Percentiles rank a stretch among this genome's conserved stretches.
Conservation (phyloP, 2,113 vertebrate genomes). For the Lagopus leucura region DNA sequence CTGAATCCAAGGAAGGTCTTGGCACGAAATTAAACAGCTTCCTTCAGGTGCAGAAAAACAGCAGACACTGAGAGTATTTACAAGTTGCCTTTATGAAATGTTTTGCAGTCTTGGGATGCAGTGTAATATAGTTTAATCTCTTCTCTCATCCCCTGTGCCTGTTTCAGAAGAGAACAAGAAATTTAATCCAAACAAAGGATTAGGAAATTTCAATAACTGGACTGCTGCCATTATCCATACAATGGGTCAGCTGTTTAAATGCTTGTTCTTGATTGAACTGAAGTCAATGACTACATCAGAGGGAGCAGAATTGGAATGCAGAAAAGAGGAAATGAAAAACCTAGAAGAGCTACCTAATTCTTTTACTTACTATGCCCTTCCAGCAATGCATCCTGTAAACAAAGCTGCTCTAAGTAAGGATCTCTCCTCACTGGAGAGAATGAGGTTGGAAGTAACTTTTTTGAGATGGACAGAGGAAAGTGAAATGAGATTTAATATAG, state of each 20-base stretch:
- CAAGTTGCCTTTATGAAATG: neutral
- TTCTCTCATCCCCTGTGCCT: constrained; percentile 26
- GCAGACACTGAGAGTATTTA: constrained; percentile 10
- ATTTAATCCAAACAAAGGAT: constrained; percentile 66
- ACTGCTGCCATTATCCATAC: constrained; percentile 23
- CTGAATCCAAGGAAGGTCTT: constrained; percentile 4
- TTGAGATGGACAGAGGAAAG: constrained; percentile 61
- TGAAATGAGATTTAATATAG: constrained; percentile 77
- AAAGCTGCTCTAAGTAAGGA: constrained; percentile 49
- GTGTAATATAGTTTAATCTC: constrained; percentile 35
- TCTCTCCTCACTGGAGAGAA: constrained; percentile 64
- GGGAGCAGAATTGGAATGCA: constrained; percentile 26
- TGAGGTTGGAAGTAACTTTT: constrained; percentile 44
- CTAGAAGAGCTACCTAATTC: constrained; percentile 36
- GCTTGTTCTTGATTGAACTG: constrained; percentile 17
- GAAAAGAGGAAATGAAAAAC: constrained; percentile 43
- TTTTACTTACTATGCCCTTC: constrained; percentile 18
- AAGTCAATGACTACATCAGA: constrained; percentile 44
- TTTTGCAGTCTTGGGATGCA: constrained; percentile 12
- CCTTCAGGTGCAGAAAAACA: constrained; percentile 5
- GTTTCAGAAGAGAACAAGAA: constrained; percentile 57
- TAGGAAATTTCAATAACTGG: constrained; percentile 63
- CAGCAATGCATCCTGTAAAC: constrained; percentile 6
- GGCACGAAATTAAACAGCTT: neutral
- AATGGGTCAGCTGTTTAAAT: constrained; percentile 47